A percentile compares a stretch with the other conserved stretches of the same genome.
Evolutionary conservation across 23 tunicate species (phyloP).

Genomic region (Ascidia mentula): DNA sequence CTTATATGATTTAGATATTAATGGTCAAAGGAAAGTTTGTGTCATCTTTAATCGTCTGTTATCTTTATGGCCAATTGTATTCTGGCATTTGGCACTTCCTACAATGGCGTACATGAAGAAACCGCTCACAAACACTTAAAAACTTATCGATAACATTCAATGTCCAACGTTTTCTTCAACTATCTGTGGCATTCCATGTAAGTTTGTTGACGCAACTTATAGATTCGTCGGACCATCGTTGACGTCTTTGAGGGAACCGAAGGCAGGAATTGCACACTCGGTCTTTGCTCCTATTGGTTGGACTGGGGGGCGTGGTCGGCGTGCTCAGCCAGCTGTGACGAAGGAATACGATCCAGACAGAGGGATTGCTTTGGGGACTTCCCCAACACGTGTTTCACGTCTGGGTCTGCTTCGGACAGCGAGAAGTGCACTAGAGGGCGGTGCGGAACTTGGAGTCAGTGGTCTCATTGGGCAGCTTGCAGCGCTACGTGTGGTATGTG

Average conservation of each 20-base stretch:
- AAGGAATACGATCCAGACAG: slow-evolving; percentile 39
- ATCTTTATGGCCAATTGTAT: too few relatives aligned
- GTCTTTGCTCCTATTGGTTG: slow-evolving; percentile 62
- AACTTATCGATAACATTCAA: too few relatives aligned
- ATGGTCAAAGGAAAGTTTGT: too few relatives aligned
- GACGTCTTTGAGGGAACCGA: slow-evolving; percentile 29
- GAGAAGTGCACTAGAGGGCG: slow-evolving; percentile 47
- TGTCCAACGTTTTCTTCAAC: too few relatives aligned
- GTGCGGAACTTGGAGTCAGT: slow-evolving; percentile 60
- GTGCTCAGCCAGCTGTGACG: slow-evolving; percentile 64
- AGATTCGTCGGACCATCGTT: slow-evolving; percentile 8
- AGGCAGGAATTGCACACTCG: slow-evolving; percentile 18
- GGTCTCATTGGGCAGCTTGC: slow-evolving; percentile 69
- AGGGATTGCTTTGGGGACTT: slow-evolving; percentile 74
- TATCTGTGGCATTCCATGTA: too few relatives aligned
- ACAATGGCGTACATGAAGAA: too few relatives aligned
- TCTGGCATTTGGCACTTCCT: too few relatives aligned
- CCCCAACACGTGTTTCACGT: slow-evolving; percentile 30
- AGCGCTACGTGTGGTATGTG: slow-evolving; percentile 59
- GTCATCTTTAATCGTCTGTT: too few relatives aligned
- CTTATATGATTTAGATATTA: too few relatives aligned
- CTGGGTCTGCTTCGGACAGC: slow-evolving; percentile 19
- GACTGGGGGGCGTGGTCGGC: slow-evolving; percentile 69
- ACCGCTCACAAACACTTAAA: neutral
- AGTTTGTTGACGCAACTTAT: too few relatives aligned